Conservation (phyloP, 2,888 invertebrate species). For the Mimumesa dahlbomi region DNA sequence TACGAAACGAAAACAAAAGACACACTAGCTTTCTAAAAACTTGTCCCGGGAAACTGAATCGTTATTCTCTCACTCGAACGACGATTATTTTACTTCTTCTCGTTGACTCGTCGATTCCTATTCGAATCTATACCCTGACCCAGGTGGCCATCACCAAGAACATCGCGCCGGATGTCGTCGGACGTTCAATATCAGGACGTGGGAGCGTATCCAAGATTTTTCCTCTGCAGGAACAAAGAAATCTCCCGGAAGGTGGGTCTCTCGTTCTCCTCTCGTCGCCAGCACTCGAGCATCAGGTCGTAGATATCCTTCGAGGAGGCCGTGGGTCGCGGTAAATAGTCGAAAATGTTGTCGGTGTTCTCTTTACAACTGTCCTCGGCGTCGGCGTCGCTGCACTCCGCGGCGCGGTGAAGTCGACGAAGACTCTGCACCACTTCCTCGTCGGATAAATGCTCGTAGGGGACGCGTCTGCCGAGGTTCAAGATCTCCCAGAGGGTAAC, state of each 20-base stretch:
- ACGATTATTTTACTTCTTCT: neutral
- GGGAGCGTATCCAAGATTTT: conserved; percentile 84
- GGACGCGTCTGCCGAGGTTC: conserved; percentile 88
- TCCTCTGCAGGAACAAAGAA: conserved; percentile 89
- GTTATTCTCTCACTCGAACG: neutral
- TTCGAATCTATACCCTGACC: conserved; percentile 27
- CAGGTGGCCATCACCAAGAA: conserved; percentile 27
- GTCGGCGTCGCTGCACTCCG: conserved; percentile 77
- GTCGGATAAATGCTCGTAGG: conserved; percentile 89
- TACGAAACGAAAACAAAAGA: no score
- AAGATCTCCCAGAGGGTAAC: conserved; percentile 94
- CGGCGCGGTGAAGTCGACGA: conserved; percentile 85
- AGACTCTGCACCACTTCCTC: conserved; percentile 91
- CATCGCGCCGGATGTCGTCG: conserved; percentile 29
- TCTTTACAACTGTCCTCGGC: conserved; percentile 63
- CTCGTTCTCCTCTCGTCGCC: conserved; percentile 88
- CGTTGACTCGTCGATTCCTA: neutral
- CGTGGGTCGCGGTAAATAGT: conserved; percentile 85
- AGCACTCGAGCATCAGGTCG: conserved; percentile 92
- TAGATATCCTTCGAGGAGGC: conserved; percentile 90
- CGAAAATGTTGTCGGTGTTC: conserved; percentile 79
- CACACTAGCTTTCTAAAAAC: no score
- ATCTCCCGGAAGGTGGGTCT: conserved; percentile 91
- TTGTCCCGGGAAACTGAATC: neutral
- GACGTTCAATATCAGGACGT: conserved; percentile 79